These are phyloP conservation scores for Serripes groenlandicus DNA, from an alignment of 2,888 invertebrate genomes.

Conservation along the genomic window DNA sequence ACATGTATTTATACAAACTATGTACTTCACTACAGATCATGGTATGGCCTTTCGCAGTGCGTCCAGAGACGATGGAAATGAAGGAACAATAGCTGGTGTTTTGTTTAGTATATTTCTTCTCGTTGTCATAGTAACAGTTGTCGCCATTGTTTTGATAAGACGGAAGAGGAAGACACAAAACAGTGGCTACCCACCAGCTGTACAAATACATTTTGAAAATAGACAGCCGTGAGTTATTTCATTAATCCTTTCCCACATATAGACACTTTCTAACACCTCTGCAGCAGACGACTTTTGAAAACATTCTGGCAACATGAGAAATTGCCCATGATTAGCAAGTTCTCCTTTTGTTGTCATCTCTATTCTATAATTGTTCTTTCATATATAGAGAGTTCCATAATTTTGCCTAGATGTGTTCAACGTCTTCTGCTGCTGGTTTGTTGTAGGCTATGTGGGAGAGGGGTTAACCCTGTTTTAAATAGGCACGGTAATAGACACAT, in stretches of 20 bases:
- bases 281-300: not conserved
- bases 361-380: too few relatives aligned
- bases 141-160: not conserved
- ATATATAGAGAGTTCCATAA: too few relatives aligned
- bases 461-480: too few relatives aligned
- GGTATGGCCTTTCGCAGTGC: not conserved
- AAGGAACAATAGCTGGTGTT: not conserved
- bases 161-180: not conserved
- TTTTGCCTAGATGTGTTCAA: too few relatives aligned
- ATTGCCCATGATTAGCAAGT: too few relatives aligned
- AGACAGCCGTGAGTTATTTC: constrained; percentile 15
- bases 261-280: not conserved
- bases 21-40: not conserved
- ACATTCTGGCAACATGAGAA: too few relatives aligned
- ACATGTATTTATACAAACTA: not conserved
- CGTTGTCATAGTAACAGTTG: not conserved
- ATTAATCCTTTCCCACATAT: not conserved
- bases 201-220: constrained; percentile 9
- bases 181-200: not conserved
- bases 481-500: too few relatives aligned
- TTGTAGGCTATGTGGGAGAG: too few relatives aligned
- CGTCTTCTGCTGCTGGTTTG: too few relatives aligned
- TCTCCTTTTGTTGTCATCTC: too few relatives aligned
- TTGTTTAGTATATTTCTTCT: not conserved
- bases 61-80: not conserved